Base-by-base conservation (phyloP, 2,113 vertebrate species). In the Aptenodytes patagonicus region DNA sequence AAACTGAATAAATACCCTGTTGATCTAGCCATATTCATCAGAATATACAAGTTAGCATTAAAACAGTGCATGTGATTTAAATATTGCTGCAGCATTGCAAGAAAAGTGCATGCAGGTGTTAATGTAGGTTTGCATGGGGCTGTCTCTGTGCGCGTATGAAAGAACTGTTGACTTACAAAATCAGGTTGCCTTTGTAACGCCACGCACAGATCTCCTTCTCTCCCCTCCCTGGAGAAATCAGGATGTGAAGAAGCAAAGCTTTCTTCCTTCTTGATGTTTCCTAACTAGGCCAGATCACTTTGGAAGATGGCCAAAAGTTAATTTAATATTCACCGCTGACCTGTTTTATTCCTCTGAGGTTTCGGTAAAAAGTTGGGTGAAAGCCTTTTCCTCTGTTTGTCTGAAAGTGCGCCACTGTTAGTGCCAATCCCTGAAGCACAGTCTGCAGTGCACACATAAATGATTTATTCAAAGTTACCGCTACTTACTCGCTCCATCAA, bases 281-380 rank as follows among this genome's bases (percentile, higher is more conserved):
- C 83, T 96, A 98, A 98, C 97, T 98, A 98, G 98, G 98, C 97
- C 98, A 98, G 95, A 97, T 97, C 91, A 93, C 91, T 97, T 95
- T 98, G 98, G 98, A 98, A 91, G 88, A 93, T 96, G 95, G 96
- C 98, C 98, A 98, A 71, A 96, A 97, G 89, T 89, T 98, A 96
- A 98, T 98, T 98, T 98, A 93, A 96, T 97, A 98, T 98, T 98
- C 97, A 98, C 97, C 26, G 6, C 95, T 98, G 98, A 98, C 98
- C 98, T 97, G 93, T 95, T 98, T 98, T 96, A 98, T 97, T 97
- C 96, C 97, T 98, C 94, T 87, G 97, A 97, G 95, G 93, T 97
- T 98, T 98, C 86, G 96, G 80, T 91, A 97, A 97, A 96, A 97
- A 98, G 97, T 97, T 97, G 96, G 97, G 98, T 98, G 97, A 98